These are phyloP conservation scores for Hirudinaria manillensis DNA, from an alignment of 2,888 invertebrate species.

Conservation along the genomic window DNA sequence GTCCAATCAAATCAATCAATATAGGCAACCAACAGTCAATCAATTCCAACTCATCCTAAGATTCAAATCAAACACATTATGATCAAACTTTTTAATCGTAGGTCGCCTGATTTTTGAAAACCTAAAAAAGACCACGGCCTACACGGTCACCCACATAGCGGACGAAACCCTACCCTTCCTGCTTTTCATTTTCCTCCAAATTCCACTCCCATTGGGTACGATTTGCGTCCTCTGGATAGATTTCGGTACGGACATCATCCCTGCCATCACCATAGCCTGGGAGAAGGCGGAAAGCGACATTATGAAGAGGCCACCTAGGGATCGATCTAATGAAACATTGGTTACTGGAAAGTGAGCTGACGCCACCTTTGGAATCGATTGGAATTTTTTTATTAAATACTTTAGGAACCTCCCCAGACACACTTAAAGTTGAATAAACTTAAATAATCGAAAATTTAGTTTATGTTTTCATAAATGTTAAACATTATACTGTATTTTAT, in stretches of 20 bases:
- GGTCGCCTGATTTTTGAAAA: conserved; percentile 81
- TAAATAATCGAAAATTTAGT: too few species aligned
- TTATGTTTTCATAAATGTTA: too few species aligned
- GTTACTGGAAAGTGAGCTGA: conserved; percentile 66
- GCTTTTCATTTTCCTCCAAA: conserved; percentile 86
- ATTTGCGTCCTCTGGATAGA: conserved; percentile 95
- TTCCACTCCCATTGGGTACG: conserved; percentile 83
- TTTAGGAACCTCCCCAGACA: too few species aligned
- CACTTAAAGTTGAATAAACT: too few species aligned
- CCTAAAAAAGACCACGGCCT: conserved; percentile 91
- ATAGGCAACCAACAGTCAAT: too few species aligned
- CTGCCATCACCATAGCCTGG: conserved; percentile 34
- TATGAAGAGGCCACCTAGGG: conserved; percentile 82
- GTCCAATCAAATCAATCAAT: too few species aligned
- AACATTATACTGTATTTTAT: too few species aligned
- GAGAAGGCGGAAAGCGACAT: conserved; percentile 73
- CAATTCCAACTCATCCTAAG: neutral
- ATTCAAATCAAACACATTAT: neutral
- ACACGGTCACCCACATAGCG: conserved; percentile 89
- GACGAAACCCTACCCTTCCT: conserved; percentile 95
- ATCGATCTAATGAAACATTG: conserved; percentile 58
- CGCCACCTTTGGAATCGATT: neutral
- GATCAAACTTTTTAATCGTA: neutral
- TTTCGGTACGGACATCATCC: conserved; percentile 90
- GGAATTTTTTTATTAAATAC: too few species aligned